Percentiles rank a stretch among this genome's conserved stretches.
Evolutionary conservation across 2,113 vertebrate species (phyloP).

Genomic region (Erpornis zantholeuca): DNA sequence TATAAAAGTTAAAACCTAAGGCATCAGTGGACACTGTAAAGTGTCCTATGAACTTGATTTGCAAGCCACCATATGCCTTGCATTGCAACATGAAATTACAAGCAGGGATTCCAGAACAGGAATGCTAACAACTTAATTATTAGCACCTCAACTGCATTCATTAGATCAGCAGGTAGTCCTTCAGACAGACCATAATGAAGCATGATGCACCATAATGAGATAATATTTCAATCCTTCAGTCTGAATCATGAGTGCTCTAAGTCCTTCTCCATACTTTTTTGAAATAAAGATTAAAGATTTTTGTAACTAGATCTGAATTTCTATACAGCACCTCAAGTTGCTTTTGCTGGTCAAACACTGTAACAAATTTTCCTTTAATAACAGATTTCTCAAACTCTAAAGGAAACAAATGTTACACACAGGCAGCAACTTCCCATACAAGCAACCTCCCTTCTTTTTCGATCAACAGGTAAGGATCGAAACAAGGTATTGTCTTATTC

Average conservation of each 20-base stretch:
- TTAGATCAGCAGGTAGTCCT: neutral
- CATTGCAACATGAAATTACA: neutral
- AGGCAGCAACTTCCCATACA: neutral
- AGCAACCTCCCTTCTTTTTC: neutral
- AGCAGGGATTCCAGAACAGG: neutral
- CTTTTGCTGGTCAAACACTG: neutral
- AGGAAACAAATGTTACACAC: accelerated
- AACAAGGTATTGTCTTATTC: neutral
- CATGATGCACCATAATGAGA: neutral
- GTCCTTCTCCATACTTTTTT: neutral
- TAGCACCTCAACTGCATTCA: neutral
- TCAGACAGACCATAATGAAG: neutral
- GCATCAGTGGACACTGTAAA: neutral
- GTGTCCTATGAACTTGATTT: neutral
- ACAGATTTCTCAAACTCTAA: neutral
- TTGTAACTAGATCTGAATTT: neutral
- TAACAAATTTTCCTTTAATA: neutral
- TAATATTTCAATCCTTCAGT: neutral
- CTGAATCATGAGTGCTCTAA: neutral
- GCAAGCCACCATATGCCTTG: neutral
- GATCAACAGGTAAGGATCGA: neutral
- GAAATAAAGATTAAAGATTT: neutral
- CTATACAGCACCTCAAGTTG: neutral
- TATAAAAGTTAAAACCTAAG: neutral
- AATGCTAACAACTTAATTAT: accelerated